Conservation (phyloP, 2,113 vertebrate species). For the Lates calcarifer region DNA sequence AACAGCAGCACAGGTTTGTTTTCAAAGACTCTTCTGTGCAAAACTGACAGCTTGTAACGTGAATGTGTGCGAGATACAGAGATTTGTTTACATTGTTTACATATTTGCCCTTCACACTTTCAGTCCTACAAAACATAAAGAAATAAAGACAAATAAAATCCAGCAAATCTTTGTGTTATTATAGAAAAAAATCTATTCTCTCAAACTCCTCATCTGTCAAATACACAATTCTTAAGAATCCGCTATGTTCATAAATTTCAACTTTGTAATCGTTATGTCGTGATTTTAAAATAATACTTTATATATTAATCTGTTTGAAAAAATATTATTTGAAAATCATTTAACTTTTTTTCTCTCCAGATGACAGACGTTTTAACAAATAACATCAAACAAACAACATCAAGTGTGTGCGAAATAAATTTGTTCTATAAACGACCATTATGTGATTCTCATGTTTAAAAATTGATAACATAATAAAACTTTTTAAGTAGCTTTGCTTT, state of each 20-base stretch:
- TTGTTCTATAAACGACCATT: background rate
- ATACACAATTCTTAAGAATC: background rate
- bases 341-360: background rate
- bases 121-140: background rate
- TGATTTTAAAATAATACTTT: background rate
- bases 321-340: background rate
- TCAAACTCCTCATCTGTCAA: background rate
- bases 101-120: background rate
- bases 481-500: background rate
- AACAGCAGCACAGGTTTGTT: background rate
- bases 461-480: background rate
- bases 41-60: background rate
- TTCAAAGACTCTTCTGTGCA: background rate
- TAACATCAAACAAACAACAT: background rate
- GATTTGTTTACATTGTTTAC: background rate
- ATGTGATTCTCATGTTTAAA: background rate
- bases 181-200: background rate
- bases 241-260: background rate
- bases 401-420: background rate
- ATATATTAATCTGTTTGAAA: background rate
- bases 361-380: background rate
- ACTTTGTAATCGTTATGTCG: background rate
- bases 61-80: background rate
- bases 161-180: background rate
- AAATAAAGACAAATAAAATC: background rate